Evolutionary conservation across 2,113 vertebrate species (phyloP).

Genomic region (Aphyosemion australe): DNA sequence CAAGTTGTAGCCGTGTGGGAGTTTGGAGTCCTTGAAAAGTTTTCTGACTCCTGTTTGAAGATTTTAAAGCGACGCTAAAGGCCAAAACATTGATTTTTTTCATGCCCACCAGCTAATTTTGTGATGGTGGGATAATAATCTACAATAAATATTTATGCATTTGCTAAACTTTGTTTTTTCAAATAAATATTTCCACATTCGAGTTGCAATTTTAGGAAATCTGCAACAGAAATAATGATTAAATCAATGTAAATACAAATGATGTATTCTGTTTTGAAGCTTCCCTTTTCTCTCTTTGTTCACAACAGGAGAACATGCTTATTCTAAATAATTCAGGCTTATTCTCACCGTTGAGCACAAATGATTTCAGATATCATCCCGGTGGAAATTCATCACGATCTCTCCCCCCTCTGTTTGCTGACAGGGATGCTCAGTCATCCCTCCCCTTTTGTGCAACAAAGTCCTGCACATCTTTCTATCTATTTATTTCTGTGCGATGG

Average conservation of each 20-base stretch:
- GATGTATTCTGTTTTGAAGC: background rate
- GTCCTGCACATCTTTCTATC: constrained; percentile 37
- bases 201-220: background rate
- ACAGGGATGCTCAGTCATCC: constrained; percentile 49
- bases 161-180: background rate
- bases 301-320: constrained; percentile 39
- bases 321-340: constrained; percentile 60
- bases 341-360: constrained; percentile 37
- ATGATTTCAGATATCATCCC: constrained; percentile 51
- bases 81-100: background rate
- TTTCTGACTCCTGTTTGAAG: constrained; percentile 18
- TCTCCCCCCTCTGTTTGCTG: background rate
- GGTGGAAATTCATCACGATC: constrained; percentile 42
- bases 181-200: background rate
- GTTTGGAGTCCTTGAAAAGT: constrained; percentile 16
- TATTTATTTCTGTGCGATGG: constrained; percentile 44
- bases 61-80: constrained; percentile 8
- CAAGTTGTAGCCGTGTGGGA: constrained; percentile 36
- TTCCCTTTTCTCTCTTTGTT: constrained; percentile 48
- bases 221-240: background rate
- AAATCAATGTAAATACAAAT: background rate
- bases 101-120: background rate
- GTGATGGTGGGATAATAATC: background rate
- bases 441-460: constrained; percentile 28
- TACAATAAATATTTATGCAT: background rate